Percentiles rank a stretch among this genome's conserved stretches.
These are phyloP conservation scores for Selenia dentaria DNA, from an alignment of 2,888 invertebrate species.

Conservation along the genomic window DNA sequence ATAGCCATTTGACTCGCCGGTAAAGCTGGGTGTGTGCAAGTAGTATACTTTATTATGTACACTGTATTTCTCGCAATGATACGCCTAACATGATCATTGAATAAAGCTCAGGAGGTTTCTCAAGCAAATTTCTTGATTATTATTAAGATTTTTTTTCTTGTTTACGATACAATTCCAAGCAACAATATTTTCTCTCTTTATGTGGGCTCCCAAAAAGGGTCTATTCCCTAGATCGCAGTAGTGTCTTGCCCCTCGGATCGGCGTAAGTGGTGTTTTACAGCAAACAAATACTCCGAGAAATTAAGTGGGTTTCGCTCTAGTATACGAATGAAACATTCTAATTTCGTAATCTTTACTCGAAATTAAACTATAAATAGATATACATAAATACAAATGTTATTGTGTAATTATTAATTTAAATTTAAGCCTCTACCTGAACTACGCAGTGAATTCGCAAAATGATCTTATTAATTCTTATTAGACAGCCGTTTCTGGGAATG, in stretches of 20 bases:
- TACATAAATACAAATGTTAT: no score
- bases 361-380: no score
- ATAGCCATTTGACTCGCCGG: no score
- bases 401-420: no score
- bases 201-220: slow-evolving; percentile 36
- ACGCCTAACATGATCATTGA: neutral
- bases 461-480: no score
- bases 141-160: slow-evolving; percentile 15
- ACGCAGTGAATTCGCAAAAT: no score
- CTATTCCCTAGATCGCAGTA: slow-evolving; percentile 41
- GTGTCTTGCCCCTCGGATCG: slow-evolving; percentile 43
- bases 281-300: slow-evolving; percentile 75
- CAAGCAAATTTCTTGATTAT: slow-evolving; percentile 8
- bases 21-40: no score
- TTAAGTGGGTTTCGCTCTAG: slow-evolving; percentile 63
- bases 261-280: slow-evolving; percentile 62
- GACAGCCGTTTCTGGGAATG: no score
- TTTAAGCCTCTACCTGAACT: no score
- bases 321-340: slow-evolving; percentile 55
- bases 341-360: no score
- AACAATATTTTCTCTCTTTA: slow-evolving; percentile 28
- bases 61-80: no score
- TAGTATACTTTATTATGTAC: no score
- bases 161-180: slow-evolving; percentile 29
- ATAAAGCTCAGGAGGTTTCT: neutral